These are phyloP conservation scores for Sebastes wilsoni DNA, from an alignment of 2,797 vertebrate species.

Conservation along the genomic window DNA sequence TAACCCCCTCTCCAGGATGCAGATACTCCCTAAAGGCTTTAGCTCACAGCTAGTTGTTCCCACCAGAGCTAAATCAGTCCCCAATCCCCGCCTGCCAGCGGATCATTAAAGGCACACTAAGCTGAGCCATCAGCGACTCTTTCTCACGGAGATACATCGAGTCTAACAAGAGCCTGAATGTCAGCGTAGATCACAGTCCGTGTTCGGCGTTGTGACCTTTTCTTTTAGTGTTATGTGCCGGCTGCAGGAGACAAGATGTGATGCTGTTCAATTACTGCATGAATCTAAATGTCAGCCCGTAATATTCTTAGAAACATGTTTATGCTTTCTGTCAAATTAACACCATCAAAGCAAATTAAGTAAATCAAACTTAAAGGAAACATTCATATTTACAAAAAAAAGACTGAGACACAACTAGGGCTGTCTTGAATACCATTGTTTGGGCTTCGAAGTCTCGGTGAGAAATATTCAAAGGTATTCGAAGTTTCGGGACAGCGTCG, in stretches of 20 bases:
- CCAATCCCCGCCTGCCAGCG: constrained; percentile 27
- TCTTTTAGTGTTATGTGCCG: not conserved
- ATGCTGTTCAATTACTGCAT: not conserved
- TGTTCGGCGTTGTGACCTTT: constrained; percentile 1
- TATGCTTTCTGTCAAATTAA: not conserved
- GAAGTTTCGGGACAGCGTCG: too few species aligned
- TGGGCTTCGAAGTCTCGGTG: too few species aligned
- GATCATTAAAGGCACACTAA: constrained; percentile 53
- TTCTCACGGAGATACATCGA: constrained; percentile 1
- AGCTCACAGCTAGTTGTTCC: constrained; percentile 40
- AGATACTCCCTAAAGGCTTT: constrained; percentile 48
- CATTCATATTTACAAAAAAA: not conserved
- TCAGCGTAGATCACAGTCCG: constrained; percentile 2
- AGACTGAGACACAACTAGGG: not conserved
- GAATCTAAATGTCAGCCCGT: not conserved
- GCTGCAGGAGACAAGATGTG: not conserved
- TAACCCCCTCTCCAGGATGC: constrained; percentile 39
- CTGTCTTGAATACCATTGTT: too few species aligned
- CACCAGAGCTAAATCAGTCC: constrained; percentile 54
- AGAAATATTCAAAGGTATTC: too few species aligned
- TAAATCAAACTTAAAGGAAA: not conserved
- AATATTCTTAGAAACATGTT: not conserved
- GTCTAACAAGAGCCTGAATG: not conserved
- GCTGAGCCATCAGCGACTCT: not conserved
- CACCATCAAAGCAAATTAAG: not conserved